Evolutionary conservation across 2,888 invertebrate species (phyloP).

Genomic region (Cerceris ruficornis): DNA sequence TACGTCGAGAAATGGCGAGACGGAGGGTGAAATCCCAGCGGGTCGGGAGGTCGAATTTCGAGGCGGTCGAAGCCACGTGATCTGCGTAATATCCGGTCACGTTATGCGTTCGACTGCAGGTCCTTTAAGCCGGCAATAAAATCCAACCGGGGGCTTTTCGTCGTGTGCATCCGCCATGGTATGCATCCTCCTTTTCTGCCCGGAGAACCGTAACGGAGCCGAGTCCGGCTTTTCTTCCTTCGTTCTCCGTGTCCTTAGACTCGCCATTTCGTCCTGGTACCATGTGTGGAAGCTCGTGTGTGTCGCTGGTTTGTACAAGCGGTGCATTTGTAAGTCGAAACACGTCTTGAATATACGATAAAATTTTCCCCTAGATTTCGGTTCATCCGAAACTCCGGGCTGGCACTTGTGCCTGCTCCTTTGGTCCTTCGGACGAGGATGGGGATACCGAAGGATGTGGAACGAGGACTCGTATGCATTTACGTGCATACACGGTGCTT

Average conservation of each 20-base stretch:
- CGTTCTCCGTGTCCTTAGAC: constrained; percentile 28
- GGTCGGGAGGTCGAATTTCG: not conserved
- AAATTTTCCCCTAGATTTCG: constrained; percentile 77
- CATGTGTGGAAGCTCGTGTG: too few relatives aligned
- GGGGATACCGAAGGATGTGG: not conserved
- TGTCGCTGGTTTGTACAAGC: not conserved
- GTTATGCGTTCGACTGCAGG: constrained; percentile 65
- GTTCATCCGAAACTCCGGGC: constrained; percentile 48
- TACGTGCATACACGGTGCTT: too few relatives aligned
- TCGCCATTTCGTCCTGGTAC: constrained; percentile 11
- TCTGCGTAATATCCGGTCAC: constrained; percentile 58
- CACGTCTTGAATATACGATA: constrained; percentile 80
- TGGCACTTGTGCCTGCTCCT: constrained; percentile 1
- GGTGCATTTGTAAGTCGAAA: constrained; percentile 72
- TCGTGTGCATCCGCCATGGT: constrained; percentile 41
- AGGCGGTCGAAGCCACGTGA: constrained; percentile 38
- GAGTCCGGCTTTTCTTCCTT: constrained; percentile 1
- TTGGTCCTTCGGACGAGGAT: not conserved
- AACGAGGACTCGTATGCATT: not conserved
- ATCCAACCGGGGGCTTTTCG: constrained; percentile 62
- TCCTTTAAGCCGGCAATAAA: constrained; percentile 69
- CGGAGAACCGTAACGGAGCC: constrained; percentile 31
- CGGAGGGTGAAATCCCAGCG: too few relatives aligned
- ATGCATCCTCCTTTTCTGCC: constrained; percentile 42
- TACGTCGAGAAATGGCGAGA: too few relatives aligned